A percentile compares a stretch with the other conserved stretches of the same genome.
Evolutionary conservation across 2,113 vertebrate genomes (phyloP).

Genomic region (Xerus inauris): DNA sequence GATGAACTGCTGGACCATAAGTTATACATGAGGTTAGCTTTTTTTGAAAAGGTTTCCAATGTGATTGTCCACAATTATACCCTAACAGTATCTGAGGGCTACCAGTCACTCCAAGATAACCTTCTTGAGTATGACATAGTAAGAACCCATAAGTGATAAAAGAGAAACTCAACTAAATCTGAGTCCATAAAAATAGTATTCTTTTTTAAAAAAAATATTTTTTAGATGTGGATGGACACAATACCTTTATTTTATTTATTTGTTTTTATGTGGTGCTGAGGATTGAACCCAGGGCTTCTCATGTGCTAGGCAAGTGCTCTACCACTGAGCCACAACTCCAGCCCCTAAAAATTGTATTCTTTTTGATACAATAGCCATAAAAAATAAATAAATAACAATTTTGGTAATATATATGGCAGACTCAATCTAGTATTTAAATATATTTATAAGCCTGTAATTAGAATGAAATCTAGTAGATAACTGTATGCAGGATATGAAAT

Average conservation of each 20-base stretch:
- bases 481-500: background rate
- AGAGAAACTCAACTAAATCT: background rate
- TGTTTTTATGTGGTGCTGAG: too few relatives aligned
- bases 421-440: background rate
- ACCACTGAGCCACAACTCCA: too few relatives aligned
- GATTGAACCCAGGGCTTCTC: too few relatives aligned
- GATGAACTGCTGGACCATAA: background rate
- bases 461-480: background rate
- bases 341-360: background rate
- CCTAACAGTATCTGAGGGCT: background rate
- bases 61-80: background rate
- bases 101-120: background rate
- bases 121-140: background rate
- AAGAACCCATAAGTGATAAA: background rate
- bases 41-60: slow-evolving; percentile 23
- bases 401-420: background rate
- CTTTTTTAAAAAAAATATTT: too few relatives aligned
- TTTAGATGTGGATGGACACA: too few relatives aligned
- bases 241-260: too few relatives aligned
- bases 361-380: background rate
- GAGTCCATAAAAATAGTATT: background rate
- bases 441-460: background rate
- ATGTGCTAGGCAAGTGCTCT: too few relatives aligned
- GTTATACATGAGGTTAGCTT: background rate
- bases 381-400: background rate